Base-by-base conservation (phyloP, 1,140 invertebrate genomes). In the Drosophila oshimai region DNA sequence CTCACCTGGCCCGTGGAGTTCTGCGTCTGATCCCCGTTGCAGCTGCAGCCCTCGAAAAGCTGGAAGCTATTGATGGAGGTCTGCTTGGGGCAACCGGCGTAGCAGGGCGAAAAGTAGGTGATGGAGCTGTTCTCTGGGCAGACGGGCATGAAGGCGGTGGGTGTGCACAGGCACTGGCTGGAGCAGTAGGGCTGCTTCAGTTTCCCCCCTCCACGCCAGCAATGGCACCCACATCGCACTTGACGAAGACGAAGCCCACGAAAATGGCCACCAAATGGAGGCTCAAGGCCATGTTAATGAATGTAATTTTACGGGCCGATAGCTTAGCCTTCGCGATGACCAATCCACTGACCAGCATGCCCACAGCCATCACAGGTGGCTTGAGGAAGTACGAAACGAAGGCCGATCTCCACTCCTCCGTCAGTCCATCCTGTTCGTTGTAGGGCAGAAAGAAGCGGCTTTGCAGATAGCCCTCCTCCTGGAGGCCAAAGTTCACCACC, bases 101-200 rank as follows among this genome's bases (percentile, higher is more conserved):
- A 93, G 86, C 95, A 96, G 6, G 95, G 93, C 6, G 93, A 95
- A 74, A 94, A 95, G 89, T 93, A 95, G 0, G 93, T 94, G 6
- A 91, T 76, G 0, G 74, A 90, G 4, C 92, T 91, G 65, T 92
- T 92, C 33, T 89, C 90, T 6, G 93, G 92, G 75, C 95, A 96
- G 9, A 96, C 92, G 1, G 95, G 95, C 44, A 93, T 92, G 69
- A 95, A 95, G 58, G 47, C 92, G 22, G 92, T 93, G 12, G 92
- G 86, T 1, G 91, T 92, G 86, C 95, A 96, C 12, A 92, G 87
- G 74, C 95, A 96, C 15, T 93, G 65, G 28, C 73, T 87, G 77
- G 94, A 95, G 75, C 95, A 95, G 18, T 91, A 92, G 20, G 89
- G 91, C n/a, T 91, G 80, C 1, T 91, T 78, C 0, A 92, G 90